Evolutionary conservation across 2,888 invertebrate species (phyloP).

Genomic region (Lasioglossum marginatum): DNA sequence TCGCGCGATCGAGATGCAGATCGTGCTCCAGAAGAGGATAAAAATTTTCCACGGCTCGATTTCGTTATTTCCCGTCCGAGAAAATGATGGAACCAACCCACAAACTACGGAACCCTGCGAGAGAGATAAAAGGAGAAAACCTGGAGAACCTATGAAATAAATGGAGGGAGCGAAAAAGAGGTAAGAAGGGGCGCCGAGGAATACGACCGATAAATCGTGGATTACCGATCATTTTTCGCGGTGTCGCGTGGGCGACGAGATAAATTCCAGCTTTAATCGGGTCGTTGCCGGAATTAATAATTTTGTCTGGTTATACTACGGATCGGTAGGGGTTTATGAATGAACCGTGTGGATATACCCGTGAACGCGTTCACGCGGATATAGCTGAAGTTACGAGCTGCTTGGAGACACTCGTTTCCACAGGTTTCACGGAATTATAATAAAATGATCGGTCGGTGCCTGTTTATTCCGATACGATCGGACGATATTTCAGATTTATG

Average conservation of each 20-base stretch:
- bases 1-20: neutral
- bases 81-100: neutral
- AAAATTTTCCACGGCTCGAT: neutral
- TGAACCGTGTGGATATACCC: conserved; percentile 26
- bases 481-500: conserved; percentile 1
- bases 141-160: neutral
- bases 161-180: neutral
- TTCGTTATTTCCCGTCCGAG: neutral
- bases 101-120: conserved; percentile 9
- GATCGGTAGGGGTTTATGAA: conserved; percentile 45
- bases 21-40: neutral
- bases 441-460: neutral
- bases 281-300: conserved; percentile 69
- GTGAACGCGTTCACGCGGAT: conserved; percentile 21
- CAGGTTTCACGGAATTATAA: neutral
- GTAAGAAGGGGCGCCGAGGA: conserved; percentile 19
- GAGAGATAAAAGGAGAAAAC: conserved; percentile 19
- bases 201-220: conserved; percentile 68
- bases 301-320: conserved; percentile 54
- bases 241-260: conserved; percentile 66
- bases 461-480: neutral
- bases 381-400: conserved; percentile 36
- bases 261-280: conserved; percentile 70
- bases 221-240: conserved; percentile 69
- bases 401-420: conserved; percentile 3